Conservation (phyloP, 2,797 vertebrate species). For the Decapterus maruadsi region DNA sequence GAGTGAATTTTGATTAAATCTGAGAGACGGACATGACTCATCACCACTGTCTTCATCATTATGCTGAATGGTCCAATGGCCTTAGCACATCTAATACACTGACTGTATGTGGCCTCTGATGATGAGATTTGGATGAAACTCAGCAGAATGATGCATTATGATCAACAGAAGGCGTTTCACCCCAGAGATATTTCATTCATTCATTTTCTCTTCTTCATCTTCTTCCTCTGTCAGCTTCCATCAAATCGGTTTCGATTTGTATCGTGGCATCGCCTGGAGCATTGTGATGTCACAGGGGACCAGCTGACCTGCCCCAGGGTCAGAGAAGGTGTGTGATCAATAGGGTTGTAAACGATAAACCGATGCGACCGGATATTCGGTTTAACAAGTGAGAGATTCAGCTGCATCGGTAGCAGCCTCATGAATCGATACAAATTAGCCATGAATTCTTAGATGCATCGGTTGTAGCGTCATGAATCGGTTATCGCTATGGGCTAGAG, state of each 20-base stretch:
- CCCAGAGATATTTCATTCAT: not conserved
- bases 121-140: not conserved
- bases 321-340: slow-evolving; percentile 89
- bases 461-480: too few species aligned
- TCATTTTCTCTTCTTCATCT: not conserved
- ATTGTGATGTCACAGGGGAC: slow-evolving; percentile 89
- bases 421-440: too few species aligned
- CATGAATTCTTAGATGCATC: too few species aligned
- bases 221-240: slow-evolving; percentile 86
- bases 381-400: too few species aligned
- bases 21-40: not conserved
- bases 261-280: slow-evolving; percentile 89
- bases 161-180: not conserved
- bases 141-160: not conserved
- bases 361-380: too few species aligned
- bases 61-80: not conserved
- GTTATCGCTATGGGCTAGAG: too few species aligned
- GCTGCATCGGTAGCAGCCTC: too few species aligned
- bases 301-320: slow-evolving; percentile 93
- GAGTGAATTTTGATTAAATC: slow-evolving; percentile 10
- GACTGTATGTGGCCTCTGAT: not conserved
- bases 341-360: too few species aligned
- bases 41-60: slow-evolving; percentile 6
- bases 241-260: slow-evolving; percentile 90
- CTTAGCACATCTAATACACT: not conserved